Evolutionary conservation across 2,113 vertebrate genomes (phyloP).

Genomic region (Himantopus leucocephalus): DNA sequence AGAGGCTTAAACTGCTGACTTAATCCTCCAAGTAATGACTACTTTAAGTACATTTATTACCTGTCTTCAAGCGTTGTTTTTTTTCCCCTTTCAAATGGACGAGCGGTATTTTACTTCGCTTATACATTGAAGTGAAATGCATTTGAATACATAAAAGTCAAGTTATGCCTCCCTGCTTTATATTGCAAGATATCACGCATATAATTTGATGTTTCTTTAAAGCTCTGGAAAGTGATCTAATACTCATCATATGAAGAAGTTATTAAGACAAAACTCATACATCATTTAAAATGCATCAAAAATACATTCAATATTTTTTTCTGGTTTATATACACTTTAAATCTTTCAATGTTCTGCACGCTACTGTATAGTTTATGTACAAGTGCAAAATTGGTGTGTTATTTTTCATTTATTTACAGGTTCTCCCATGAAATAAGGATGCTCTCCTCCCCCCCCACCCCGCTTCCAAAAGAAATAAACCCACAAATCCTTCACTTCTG

Average conservation of each 20-base stretch:
- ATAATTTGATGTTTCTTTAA: conserved; percentile 15
- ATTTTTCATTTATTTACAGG: conserved; percentile 53
- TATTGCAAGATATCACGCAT: not conserved
- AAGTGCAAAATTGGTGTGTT: conserved; percentile 53
- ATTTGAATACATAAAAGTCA: not conserved
- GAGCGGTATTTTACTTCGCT: not conserved
- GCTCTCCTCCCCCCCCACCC: not conserved
- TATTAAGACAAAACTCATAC: conserved; percentile 60
- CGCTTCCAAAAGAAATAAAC: not conserved
- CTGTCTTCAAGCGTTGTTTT: not conserved
- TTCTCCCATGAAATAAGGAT: conserved; percentile 21
- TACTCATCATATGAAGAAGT: conserved; percentile 49
- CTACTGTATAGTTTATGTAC: conserved; percentile 60
- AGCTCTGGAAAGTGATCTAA: conserved; percentile 29
- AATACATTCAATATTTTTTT: conserved; percentile 62
- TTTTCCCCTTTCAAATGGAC: not conserved
- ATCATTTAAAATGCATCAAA: conserved; percentile 64
- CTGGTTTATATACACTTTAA: conserved; percentile 64
- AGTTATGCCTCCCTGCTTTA: not conserved
- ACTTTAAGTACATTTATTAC: not conserved
- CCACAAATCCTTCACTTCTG: not conserved
- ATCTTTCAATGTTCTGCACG: conserved; percentile 37
- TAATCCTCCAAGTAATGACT: not conserved
- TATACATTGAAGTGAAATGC: not conserved
- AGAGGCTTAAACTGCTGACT: not conserved